Evolutionary conservation across 2,113 vertebrate genomes (phyloP), one percentile per base, ranked within the genome.

Genomic region (Urocynchramus pylzowi): DNA sequence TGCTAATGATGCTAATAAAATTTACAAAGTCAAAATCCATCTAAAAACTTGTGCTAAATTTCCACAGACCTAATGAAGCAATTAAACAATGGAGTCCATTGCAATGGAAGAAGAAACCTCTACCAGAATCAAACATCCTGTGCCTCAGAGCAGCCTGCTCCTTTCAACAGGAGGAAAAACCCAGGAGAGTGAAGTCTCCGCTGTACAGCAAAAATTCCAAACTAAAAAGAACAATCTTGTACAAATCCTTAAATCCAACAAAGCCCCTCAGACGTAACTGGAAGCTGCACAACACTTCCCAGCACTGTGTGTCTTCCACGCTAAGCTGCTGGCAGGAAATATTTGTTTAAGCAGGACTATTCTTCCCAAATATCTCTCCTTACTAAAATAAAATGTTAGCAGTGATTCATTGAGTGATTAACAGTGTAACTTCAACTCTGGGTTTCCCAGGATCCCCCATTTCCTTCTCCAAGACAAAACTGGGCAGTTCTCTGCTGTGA

Each of bases 351-450:
- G 84, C 3, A 3, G 13, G 23, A 50, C 54, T 82, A 9, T 87
- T 91, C 93, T 65, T 91, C 39, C 74, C n/a, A 64, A 82, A 95
- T 23, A 74, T 28, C 5, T 14, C 19, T 80, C 73, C 68, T 41
- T 82, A 18, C 39, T 49, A 71, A 92, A 97, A 91, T 79, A 61
- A 96, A 96, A 91, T 3, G 41, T 47, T 93, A 84, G 79, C 87
- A 80, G 77, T 84, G 93, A 95, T 82, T 87, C 91, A 87, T 2
- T 42, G 94, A 94, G 69, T 30, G 70, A 95, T 87, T 87, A 88
- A 80, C 3, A 0, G 54, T 41, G 50, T 9, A 67, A 76, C 45
- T 87, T 64, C 70, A 78, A 20, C 71, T 63, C 82, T 44, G 65
- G 42, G 37, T n/a, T 93, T 84, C 84, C 71, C 71, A 81, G 78